These are phyloP conservation scores for Apis florea DNA, from an alignment of 1,140 invertebrate genomes.

Conservation along the genomic window DNA sequence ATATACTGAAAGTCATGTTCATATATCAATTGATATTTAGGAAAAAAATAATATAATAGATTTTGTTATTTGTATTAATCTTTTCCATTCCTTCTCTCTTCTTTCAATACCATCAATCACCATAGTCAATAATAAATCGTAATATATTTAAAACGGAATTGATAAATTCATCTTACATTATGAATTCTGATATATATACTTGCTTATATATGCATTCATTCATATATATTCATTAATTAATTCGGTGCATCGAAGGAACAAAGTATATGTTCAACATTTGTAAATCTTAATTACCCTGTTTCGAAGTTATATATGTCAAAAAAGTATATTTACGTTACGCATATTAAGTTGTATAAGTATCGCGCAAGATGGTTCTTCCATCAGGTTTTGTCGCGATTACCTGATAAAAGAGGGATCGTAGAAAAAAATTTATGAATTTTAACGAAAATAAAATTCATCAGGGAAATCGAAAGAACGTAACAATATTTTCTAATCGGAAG, in stretches of 20 bases:
- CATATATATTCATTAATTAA: background rate
- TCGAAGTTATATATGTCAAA: background rate
- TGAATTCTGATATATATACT: conserved; percentile 41
- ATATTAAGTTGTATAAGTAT: background rate
- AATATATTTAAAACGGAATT: background rate
- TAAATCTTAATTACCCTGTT: background rate
- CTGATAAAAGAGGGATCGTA: background rate
- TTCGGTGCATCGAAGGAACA: background rate
- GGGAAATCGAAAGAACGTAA: background rate
- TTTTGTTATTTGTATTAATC: too few species aligned
- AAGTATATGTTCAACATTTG: too few species aligned
- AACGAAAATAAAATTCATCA: background rate
- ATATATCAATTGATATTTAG: background rate
- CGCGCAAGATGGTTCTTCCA: background rate
- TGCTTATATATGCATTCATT: too few species aligned
- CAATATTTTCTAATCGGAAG: background rate
- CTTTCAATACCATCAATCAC: conserved; percentile 16
- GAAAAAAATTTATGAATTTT: conserved; percentile 7
- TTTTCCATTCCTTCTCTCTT: too few species aligned
- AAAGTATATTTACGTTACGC: too few species aligned
- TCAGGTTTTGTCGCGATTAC: background rate
- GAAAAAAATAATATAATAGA: background rate
- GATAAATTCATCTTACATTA: conserved; percentile 33
- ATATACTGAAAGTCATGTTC: background rate
- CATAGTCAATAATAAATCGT: background rate